Conservation (phyloP, 92 coral and sea anemone species). For the Siderastrea radians region DNA sequence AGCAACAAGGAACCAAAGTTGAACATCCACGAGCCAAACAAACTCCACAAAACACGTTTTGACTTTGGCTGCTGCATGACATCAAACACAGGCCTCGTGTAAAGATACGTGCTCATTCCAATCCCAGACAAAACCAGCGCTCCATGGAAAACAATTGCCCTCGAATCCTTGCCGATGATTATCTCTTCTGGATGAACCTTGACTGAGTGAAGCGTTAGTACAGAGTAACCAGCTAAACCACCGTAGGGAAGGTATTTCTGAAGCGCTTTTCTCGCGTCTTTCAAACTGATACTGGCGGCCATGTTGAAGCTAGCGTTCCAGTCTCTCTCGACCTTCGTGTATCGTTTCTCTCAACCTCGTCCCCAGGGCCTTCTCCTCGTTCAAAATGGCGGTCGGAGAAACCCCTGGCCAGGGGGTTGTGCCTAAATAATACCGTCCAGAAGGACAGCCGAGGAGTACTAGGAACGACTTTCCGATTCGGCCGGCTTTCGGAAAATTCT, state of each 20-base stretch:
- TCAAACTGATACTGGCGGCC: slow-evolving; percentile 44
- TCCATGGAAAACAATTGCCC: slow-evolving; percentile 79
- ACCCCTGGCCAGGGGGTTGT: no score
- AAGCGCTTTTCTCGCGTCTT: slow-evolving; percentile 68
- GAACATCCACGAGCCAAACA: slow-evolving; percentile 88
- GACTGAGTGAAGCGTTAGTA: slow-evolving; percentile 83
- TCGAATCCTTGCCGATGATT: slow-evolving; percentile 58
- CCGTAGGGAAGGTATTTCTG: slow-evolving; percentile 87
- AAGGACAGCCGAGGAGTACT: no score
- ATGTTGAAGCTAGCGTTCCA: background rate
- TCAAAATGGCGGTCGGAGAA: no score
- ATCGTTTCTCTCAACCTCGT: no score
- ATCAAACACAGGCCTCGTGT: slow-evolving; percentile 79
- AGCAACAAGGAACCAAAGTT: slow-evolving; percentile 92
- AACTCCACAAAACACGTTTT: slow-evolving; percentile 88
- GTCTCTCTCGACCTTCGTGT: slow-evolving; percentile 1
- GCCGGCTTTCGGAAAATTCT: no score
- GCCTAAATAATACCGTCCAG: no score
- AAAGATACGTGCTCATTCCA: slow-evolving; percentile 85
- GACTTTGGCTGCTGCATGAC: slow-evolving; percentile 73
- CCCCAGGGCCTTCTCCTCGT: no score
- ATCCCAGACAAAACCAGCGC: slow-evolving; percentile 83
- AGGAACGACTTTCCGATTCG: no score
- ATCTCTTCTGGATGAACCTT: slow-evolving; percentile 79
- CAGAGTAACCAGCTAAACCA: slow-evolving; percentile 85